Base-by-base conservation (phyloP, 2,113 vertebrate species). In the Rana temporaria region DNA sequence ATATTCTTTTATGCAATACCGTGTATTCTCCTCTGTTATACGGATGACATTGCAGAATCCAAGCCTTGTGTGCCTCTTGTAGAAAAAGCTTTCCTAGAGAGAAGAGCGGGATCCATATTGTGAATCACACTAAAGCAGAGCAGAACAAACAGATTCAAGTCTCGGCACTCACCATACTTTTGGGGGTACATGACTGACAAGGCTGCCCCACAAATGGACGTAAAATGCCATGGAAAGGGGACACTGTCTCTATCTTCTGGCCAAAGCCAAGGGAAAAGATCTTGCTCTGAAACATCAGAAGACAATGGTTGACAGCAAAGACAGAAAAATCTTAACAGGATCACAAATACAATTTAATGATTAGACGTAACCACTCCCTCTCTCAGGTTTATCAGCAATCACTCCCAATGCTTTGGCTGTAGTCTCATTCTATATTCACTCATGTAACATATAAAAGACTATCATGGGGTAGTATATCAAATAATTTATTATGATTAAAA, bases 101-200 rank as follows among this genome's bases (percentile, higher is more conserved):
- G 38, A 7, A 6, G 80, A 11, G 66, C 1, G 22, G 30, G 9
- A 17, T 32, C 17, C 18, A 71, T 26, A 71, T 0, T 16, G 1
- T 22, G 3, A 4, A 42, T 34, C 18, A 42, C 11, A 63, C 16
- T 34, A 18, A 15, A 17, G 42, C 5, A 34, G 30, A 8, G 24
- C 59, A 65, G 22, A 48, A 65, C 22, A 30, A 5, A 14, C n/a
- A 12, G n/a, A 64, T 7, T 59, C 14, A 63, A 20, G 4, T 14
- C 4, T 2, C 19, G 52, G 0, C 26, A 42, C 89, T 84, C 42
- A 95, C 94, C 94, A 93, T 93, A 85, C 93, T 94, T 64, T 85
- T 85, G 0, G 93, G 92, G 14, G 90, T 91, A 62, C 94, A 95
- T 53, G 78, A 89, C 74, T 93, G 93, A 82, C 94, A 95, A 82